Conservation (phyloP, 2,113 vertebrate genomes). For the Pipra filicauda region DNA sequence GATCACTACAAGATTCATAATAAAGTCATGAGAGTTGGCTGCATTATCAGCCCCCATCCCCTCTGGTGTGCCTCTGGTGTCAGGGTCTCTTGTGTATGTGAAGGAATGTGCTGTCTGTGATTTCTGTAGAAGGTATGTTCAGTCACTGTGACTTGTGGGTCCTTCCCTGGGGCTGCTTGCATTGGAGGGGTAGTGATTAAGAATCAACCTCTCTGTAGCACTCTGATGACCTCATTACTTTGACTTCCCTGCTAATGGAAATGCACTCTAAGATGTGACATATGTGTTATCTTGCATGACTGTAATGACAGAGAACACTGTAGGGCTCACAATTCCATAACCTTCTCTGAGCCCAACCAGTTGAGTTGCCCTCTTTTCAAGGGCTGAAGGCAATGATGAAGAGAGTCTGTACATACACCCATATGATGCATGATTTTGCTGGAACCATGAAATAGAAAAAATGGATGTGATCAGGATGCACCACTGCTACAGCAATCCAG, state of each 20-base stretch:
- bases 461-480: not conserved
- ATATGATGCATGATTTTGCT: not conserved
- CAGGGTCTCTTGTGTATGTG: not conserved
- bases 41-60: not conserved
- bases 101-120: not conserved
- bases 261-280: not conserved
- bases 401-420: not conserved
- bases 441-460: not conserved
- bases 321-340: not conserved
- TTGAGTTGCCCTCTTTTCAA: not conserved
- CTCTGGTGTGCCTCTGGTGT: not conserved
- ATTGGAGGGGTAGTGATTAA: not conserved
- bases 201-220: not conserved
- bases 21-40: not conserved
- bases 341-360: not conserved
- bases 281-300: fast-evolving
- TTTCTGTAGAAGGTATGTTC: not conserved
- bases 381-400: not conserved
- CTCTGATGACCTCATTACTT: not conserved
- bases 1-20: not conserved
- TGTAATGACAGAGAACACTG: fast-evolving
- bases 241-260: not conserved
- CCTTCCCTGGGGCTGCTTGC: not conserved
- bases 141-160: not conserved
- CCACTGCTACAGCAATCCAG: not conserved